Percentiles rank a stretch among this genome's conserved stretches.
These are phyloP conservation scores for Varanus salvator DNA, from an alignment of 2,113 vertebrate species.

Conservation along the genomic window DNA sequence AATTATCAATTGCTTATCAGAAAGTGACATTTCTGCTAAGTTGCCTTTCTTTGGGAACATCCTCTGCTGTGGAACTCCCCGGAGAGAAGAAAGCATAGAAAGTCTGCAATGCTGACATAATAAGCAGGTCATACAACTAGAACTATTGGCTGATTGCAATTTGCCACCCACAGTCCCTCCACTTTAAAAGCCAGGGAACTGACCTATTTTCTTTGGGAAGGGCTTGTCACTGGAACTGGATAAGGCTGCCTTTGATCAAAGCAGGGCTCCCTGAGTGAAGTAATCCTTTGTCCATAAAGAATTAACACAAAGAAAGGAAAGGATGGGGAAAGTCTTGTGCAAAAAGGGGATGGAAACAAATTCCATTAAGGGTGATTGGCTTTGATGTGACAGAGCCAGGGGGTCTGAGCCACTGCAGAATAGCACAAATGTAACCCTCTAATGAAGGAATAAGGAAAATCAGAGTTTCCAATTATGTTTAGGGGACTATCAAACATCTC, in stretches of 20 bases:
- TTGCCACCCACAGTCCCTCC: not conserved
- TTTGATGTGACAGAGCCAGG: conserved; percentile 32
- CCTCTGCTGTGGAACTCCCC: not conserved
- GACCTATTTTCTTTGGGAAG: conserved; percentile 6
- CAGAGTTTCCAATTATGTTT: not conserved
- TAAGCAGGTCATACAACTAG: not conserved
- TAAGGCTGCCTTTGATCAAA: conserved; percentile 46
- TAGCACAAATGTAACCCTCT: not conserved
- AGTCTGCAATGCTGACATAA: not conserved
- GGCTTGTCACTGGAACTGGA: not conserved
- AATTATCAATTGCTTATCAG: not conserved
- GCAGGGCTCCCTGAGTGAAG: conserved; percentile 1
- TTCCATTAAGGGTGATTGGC: not conserved
- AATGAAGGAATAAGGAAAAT: fast-evolving
- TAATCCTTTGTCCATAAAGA: conserved; percentile 37
- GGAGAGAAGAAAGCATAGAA: not conserved
- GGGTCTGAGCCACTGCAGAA: not conserved
- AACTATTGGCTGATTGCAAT: not conserved
- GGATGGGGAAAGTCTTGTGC: not conserved
- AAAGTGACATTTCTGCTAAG: not conserved
- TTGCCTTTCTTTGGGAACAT: not conserved
- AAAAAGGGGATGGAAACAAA: not conserved
- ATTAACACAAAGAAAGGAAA: not conserved
- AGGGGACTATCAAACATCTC: not conserved
- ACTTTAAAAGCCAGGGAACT: conserved; percentile 1